Evolutionary conservation across 2,888 invertebrate species (phyloP), one percentile per base, ranked within the genome.

Genomic region (Dicyrtoma fusca): DNA sequence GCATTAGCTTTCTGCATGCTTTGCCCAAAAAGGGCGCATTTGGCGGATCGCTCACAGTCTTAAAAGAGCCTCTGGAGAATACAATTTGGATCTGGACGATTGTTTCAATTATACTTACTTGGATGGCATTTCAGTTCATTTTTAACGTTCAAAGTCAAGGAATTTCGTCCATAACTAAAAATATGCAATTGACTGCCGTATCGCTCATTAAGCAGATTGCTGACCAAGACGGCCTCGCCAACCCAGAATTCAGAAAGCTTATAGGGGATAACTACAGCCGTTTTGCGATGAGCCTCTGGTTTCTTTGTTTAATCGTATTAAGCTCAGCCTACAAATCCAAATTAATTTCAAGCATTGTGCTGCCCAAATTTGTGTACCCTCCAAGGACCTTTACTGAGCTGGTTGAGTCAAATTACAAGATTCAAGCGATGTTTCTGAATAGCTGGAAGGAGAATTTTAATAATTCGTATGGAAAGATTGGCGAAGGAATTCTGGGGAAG

Each of bases 261-360:
- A 10, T 10, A 14, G 26, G 26, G 11, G 11, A 5, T 25, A 57
- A 10, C 21, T 21, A 25, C 3, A 10, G 17, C 8, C 57, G 57
- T 26, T 14, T 4, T 5, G 17, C 21, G 4, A 14, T 57, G 11
- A 17, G 57, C 4, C 4, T 26, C 3, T 57, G 57, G 57, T 57
- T 10, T 11, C 26, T 57, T 13, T 23, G 26, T 25, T 14, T 57
- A 4, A 57, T 57, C 13, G 57, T 57, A 11, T 14, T 57, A 25
- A 14, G 26, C 6, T 57, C 25, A 6, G 57, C 57, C 3, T 57
- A 57, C 26, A 57, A 57, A 19, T 57, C 57, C 25, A 23, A 57
- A 19, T 14, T 57, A 13, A 26, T 57, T 10, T 13, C 23, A 3
- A 10, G 14, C 25, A 42, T 61, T 17, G 61, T 61, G 34, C 42